phyloP scores from a whole-genome alignment of 2,888 invertebrate genomes.

The Cephus spinipes region DNA sequence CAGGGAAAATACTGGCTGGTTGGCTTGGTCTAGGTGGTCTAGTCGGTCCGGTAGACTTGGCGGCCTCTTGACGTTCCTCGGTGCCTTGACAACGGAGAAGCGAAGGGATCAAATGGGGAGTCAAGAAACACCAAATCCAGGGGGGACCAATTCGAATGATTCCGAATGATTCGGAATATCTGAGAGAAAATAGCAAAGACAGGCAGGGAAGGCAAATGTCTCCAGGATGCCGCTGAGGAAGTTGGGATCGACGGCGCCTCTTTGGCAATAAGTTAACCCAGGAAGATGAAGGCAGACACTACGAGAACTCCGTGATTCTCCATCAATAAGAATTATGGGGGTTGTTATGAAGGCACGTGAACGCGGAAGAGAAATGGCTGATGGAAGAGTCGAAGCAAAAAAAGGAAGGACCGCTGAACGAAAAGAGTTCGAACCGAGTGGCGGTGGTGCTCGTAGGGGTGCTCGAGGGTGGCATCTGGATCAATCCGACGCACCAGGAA shows the following conservation, averaged over 20 bases:
- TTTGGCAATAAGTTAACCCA: conserved; percentile 46
- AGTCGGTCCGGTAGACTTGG: too few relatives aligned
- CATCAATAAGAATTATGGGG: conserved; percentile 47
- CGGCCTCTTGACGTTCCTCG: too few relatives aligned
- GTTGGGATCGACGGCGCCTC: conserved; percentile 7
- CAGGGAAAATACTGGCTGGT: too few relatives aligned
- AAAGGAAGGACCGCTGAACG: neutral
- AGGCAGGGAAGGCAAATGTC: too few relatives aligned
- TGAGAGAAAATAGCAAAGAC: too few relatives aligned
- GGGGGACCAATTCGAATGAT: too few relatives aligned
- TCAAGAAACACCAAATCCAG: too few relatives aligned
- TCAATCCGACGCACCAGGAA: conserved; percentile 9
- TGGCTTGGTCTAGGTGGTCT: too few relatives aligned
- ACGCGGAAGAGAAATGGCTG: conserved; percentile 1
- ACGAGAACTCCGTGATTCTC: conserved; percentile 6
- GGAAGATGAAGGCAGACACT: conserved; percentile 33
- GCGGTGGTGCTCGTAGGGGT: neutral
- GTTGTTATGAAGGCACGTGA: conserved; percentile 19
- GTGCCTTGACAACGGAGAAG: too few relatives aligned
- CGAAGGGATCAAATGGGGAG: too few relatives aligned
- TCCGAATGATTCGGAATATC: too few relatives aligned
- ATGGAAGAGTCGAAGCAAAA: neutral
- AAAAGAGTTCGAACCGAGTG: neutral
- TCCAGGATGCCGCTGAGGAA: too few relatives aligned
- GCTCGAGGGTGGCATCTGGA: neutral